Base-by-base conservation (phyloP, 1,140 invertebrate species). In the Sycobia sp. region DNA sequence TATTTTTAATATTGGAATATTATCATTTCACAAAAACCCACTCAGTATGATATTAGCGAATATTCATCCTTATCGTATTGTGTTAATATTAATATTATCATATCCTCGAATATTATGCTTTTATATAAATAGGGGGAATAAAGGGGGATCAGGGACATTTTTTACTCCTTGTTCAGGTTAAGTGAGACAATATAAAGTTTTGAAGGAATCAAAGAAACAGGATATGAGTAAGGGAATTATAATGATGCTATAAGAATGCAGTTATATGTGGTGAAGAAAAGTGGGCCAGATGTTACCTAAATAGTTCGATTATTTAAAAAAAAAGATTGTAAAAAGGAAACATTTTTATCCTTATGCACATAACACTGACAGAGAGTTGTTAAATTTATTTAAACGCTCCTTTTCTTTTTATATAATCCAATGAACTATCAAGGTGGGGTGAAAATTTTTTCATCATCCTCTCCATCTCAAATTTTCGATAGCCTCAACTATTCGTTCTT, bases 11-110 rank as follows among this genome's bases (percentile, higher is more conserved):
- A 78, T 68, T 76, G 76, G 75, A 82, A 79, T 78, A 75, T 80
- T 79, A 80, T 78, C 73, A 76, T 79, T 77, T 81, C 76, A 80
- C 76, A 80, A 82, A 81, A 82, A 79, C 76, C 80, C 79, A 82
- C 79, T 81, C 78, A 77, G 74, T 79, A 78, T 81, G 76, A 82
- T 65, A 65, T 82, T 82, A 82, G 80, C 78, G 76, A 65, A 79
- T 82, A 82, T 79, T 70, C 76, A 81, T 79, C 66, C 78, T 81
- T 82, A 81, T 79, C 70, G 71, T 82, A 80, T 79, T 80, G 77
- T 80, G 77, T 82, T 82, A 80, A 80, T 81, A 80, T 76, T 81
- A 81, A 81, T 82, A 79, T 76, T 80, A 81, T 78, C 74, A 74
- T 80, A 82, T 78, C 75, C 77, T 81, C 73, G 68, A 65, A 79